phyloP scores from a whole-genome alignment of 2,113 vertebrate genomes.

The Erythrolamprus reginae region DNA sequence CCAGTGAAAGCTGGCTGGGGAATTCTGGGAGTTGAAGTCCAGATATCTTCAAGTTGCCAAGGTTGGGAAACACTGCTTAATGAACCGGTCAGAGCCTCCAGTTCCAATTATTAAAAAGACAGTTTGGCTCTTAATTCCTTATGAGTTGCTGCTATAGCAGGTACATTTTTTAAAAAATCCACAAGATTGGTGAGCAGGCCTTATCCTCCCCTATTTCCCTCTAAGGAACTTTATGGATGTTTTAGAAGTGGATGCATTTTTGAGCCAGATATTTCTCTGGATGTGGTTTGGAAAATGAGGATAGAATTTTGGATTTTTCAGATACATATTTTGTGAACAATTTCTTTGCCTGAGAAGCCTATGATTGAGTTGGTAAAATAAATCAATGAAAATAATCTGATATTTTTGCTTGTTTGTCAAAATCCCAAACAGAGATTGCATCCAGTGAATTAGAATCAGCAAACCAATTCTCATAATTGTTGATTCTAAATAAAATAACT shows the following conservation, averaged over 20 bases:
- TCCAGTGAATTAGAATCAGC: neutral
- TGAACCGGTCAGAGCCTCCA: neutral
- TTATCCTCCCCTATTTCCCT: too few relatives aligned
- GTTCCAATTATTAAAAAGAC: neutral
- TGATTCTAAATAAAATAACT: neutral
- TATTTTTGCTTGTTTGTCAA: neutral
- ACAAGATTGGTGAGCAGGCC: neutral
- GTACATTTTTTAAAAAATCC: neutral
- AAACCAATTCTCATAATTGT: neutral
- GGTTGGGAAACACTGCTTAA: too few relatives aligned
- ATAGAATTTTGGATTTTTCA: neutral
- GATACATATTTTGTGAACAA: neutral
- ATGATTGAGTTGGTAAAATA: neutral
- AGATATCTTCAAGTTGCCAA: too few relatives aligned
- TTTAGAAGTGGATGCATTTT: neutral
- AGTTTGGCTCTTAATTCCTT: neutral
- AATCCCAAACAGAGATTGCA: neutral
- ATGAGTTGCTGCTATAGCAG: neutral
- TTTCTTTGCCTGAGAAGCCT: neutral
- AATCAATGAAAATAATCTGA: neutral
- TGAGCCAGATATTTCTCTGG: neutral
- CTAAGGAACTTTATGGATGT: neutral
- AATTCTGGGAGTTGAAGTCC: too few relatives aligned
- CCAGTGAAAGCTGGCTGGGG: too few relatives aligned
- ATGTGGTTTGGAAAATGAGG: neutral